Evolutionary conservation across 2,113 vertebrate species (phyloP).

Genomic region (Ptilonorhynchus violaceus): DNA sequence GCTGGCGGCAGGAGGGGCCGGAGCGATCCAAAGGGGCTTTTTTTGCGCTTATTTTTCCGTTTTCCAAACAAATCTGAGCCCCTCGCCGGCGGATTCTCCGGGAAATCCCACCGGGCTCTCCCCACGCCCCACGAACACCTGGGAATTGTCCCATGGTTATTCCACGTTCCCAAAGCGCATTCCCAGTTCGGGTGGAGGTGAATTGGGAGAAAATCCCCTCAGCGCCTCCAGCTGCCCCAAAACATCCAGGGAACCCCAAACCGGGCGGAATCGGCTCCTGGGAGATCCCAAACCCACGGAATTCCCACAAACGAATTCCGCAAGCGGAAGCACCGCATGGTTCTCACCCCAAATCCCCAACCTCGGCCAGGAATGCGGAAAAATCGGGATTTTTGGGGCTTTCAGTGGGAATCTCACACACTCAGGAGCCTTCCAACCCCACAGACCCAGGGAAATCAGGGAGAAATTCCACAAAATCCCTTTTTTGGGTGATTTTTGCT

Average conservation of each 20-base stretch:
- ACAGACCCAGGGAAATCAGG: rapidly evolving
- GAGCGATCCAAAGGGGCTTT: rapidly evolving
- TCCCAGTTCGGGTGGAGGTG: too few relatives aligned
- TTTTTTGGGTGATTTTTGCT: not conserved
- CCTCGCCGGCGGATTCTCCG: rapidly evolving
- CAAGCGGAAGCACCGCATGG: rapidly evolving
- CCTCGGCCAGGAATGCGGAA: not conserved
- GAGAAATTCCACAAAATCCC: not conserved
- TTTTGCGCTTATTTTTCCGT: not conserved
- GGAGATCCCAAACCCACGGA: not conserved
- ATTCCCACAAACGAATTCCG: rapidly evolving
- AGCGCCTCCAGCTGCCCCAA: not conserved
- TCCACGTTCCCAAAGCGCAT: not conserved
- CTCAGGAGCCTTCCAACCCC: rapidly evolving
- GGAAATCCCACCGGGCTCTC: not conserved
- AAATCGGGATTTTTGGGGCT: not conserved
- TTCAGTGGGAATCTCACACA: not conserved
- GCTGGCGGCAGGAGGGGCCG: rapidly evolving
- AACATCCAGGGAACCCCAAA: not conserved
- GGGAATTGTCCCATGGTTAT: too few relatives aligned
- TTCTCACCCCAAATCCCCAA: not conserved
- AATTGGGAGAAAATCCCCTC: not conserved
- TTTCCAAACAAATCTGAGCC: not conserved
- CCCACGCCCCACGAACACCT: too few relatives aligned
- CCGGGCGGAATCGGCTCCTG: rapidly evolving